phyloP scores from a whole-genome alignment of 2,888 invertebrate genomes.

The Xanthia togata region DNA sequence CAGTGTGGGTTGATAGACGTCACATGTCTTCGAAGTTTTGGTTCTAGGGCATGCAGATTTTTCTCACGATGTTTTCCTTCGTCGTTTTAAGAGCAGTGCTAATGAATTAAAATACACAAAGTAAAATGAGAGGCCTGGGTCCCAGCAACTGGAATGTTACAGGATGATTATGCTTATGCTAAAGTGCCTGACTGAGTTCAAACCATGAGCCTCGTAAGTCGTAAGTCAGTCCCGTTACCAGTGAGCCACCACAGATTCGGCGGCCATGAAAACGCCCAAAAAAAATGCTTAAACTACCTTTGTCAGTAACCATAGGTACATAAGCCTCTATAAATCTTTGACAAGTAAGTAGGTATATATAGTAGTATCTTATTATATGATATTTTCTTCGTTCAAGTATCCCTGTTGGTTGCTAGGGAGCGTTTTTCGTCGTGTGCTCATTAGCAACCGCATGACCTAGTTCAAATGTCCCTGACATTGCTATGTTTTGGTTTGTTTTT shows the following conservation, averaged over 20 bases:
- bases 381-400: slow-evolving; percentile 23
- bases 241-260: neutral
- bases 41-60: neutral
- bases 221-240: too few species aligned
- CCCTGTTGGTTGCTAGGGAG: slow-evolving; percentile 37
- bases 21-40: neutral
- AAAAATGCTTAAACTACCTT: neutral
- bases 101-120: neutral
- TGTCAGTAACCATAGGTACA: neutral
- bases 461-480: slow-evolving; percentile 40
- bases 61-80: neutral
- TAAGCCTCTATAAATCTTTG: slow-evolving; percentile 17
- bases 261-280: too few species aligned
- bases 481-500: slow-evolving; percentile 4
- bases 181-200: neutral
- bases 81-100: neutral
- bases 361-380: slow-evolving; percentile 17
- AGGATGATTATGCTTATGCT: neutral
- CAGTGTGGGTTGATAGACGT: neutral
- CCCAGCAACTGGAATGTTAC: too few species aligned
- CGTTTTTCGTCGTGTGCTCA: slow-evolving; percentile 27
- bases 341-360: neutral
- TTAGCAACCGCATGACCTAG: slow-evolving; percentile 49
- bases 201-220: neutral
- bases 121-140: neutral